A percentile compares a stretch with the other conserved stretches of the same genome.
phyloP scores from a whole-genome alignment of 2,888 invertebrate genomes.

The Schizaphis graminum region DNA sequence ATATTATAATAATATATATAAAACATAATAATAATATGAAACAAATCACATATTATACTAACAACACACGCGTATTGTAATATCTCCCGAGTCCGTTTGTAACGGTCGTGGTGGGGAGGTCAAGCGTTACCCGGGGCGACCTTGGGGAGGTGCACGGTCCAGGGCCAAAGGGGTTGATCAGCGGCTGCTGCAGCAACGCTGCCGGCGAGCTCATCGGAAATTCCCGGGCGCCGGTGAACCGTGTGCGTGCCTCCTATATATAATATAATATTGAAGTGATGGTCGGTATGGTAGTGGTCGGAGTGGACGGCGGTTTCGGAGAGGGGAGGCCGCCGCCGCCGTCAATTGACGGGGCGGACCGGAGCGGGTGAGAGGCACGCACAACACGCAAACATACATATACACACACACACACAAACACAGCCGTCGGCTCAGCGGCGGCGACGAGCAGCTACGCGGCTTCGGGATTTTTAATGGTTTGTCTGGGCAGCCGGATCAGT shows the following conservation, averaged over 20 bases:
- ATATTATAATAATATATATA: not conserved
- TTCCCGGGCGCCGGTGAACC: conserved; percentile 63
- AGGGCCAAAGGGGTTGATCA: conserved; percentile 44
- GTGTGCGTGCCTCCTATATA: conserved; percentile 37
- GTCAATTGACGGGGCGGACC: not conserved
- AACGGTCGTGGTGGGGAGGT: not conserved
- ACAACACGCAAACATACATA: conserved; percentile 4
- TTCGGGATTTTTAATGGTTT: conserved; percentile 60
- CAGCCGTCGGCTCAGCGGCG: conserved; percentile 27
- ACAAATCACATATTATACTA: not conserved
- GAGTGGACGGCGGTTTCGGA: not conserved
- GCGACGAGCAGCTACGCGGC: conserved; percentile 49
- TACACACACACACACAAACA: conserved; percentile 2
- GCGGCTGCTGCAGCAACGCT: not conserved
- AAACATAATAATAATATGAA: not conserved
- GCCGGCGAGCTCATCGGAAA: conserved; percentile 44
- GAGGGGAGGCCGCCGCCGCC: conserved; percentile 13
- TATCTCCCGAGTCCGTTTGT: not conserved
- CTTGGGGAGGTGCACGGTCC: not conserved
- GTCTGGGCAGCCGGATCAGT: conserved; percentile 63
- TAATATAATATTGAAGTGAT: not conserved
- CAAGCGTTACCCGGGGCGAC: not conserved
- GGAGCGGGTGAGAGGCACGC: conserved; percentile 18
- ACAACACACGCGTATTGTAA: not conserved
- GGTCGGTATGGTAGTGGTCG: not conserved